A percentile compares a stretch with the other conserved stretches of the same genome.
phyloP scores from a whole-genome alignment of 2,113 vertebrate species.

The Dipodomys stephensi region DNA sequence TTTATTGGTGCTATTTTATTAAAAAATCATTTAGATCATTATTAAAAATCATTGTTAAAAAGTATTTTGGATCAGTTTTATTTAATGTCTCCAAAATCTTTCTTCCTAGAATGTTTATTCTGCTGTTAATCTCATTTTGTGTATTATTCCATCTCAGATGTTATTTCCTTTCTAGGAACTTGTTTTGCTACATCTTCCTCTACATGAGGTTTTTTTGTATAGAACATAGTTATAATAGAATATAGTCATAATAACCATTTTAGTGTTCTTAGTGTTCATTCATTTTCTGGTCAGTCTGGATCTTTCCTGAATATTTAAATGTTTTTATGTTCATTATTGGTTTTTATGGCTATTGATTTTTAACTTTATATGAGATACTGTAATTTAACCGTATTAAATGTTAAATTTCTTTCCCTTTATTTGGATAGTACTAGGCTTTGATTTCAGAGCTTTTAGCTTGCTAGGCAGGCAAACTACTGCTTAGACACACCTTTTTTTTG shows the following conservation, averaged over 20 bases:
- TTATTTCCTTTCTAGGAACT: not conserved
- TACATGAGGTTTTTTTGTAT: not conserved
- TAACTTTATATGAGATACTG: no score
- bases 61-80: no score
- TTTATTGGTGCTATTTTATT: not conserved
- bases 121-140: not conserved
- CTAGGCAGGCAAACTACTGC: no score
- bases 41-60: no score
- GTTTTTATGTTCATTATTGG: not conserved
- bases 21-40: no score
- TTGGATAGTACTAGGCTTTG: no score
- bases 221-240: not conserved
- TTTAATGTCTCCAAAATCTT: not conserved
- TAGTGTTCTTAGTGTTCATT: constrained; percentile 10
- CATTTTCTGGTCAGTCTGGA: not conserved
- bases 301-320: not conserved
- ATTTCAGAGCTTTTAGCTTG: no score
- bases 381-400: no score
- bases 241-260: not conserved
- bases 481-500: no score
- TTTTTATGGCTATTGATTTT: not conserved
- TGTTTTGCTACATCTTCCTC: not conserved
- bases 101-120: not conserved
- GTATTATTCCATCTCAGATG: not conserved
- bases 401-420: not conserved